Conservation (phyloP, 35 echinoderm and acorn worm genomes). For the Ophioderma brevispina region DNA sequence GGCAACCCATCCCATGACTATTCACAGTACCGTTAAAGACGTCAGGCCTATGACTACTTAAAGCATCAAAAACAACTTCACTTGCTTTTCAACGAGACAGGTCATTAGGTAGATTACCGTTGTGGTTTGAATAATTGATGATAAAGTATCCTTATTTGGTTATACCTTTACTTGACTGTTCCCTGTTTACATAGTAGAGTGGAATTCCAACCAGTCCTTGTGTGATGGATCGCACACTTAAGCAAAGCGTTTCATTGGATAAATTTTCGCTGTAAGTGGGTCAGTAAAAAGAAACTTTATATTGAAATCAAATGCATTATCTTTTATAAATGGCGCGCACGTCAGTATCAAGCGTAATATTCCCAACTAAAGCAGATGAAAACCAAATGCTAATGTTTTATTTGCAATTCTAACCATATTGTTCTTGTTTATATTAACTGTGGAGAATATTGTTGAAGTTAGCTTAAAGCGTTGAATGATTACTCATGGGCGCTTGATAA, state of each 20-base stretch:
- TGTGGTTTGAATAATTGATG: not conserved
- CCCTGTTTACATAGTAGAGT: not conserved
- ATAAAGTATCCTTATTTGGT: constrained; percentile 6
- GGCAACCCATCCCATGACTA: not conserved
- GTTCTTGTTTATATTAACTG: constrained; percentile 3
- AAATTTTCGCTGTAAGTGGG: not conserved
- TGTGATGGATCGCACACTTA: constrained; percentile 5
- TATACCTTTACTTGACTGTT: not conserved
- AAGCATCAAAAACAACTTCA: constrained; percentile 1
- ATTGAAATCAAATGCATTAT: not conserved
- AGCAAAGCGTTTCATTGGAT: not conserved
- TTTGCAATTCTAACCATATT: not conserved
- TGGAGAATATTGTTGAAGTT: not conserved
- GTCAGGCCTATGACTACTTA: not conserved
- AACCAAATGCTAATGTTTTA: not conserved
- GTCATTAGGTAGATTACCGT: constrained; percentile 1
- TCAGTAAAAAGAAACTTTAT: not conserved
- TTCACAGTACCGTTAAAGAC: not conserved
- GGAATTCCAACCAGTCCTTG: not conserved
- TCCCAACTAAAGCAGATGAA: not conserved
- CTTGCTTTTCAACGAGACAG: not conserved
- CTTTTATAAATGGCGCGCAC: not conserved
- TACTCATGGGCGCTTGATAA: not conserved
- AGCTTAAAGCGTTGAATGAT: not conserved
- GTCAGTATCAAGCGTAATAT: not conserved